A percentile compares a stretch with the other conserved stretches of the same genome.
These are phyloP conservation scores for Kuschelorhynchus macadamiae DNA, from an alignment of 2,888 invertebrate genomes.

Conservation along the genomic window DNA sequence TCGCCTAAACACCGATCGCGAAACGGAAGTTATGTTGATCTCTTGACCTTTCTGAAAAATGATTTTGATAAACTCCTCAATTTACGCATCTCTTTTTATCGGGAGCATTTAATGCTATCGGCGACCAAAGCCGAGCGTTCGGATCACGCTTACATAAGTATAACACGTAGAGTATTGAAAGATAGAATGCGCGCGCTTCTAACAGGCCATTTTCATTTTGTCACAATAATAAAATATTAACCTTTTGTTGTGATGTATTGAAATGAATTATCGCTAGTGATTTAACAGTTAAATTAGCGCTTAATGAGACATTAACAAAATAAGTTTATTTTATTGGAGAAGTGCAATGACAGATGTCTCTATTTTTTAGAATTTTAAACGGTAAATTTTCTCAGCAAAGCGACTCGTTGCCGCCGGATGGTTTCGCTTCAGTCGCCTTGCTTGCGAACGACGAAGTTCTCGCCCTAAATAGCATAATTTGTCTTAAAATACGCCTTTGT, in stretches of 20 bases:
- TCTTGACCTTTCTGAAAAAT: conserved; percentile 14
- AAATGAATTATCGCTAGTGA: conserved; percentile 63
- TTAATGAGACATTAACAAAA: conserved; percentile 58
- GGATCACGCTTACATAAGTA: not conserved
- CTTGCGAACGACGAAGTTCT: conserved; percentile 49
- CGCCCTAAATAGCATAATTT: conserved; percentile 58
- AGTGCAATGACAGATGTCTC: conserved; percentile 18
- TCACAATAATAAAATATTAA: conserved; percentile 66
- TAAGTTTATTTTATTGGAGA: conserved; percentile 53
- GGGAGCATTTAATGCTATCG: not conserved
- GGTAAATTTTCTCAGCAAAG: conserved; percentile 35
- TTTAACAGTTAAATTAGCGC: conserved; percentile 26
- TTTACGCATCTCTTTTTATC: not conserved
- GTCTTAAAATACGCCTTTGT: conserved; percentile 35
- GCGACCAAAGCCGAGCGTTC: not conserved
- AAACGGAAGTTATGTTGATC: conserved; percentile 38
- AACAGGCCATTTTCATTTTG: conserved; percentile 69
- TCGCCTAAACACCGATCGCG: conserved; percentile 31
- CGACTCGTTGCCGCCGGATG: conserved; percentile 61
- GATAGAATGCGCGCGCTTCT: conserved; percentile 62
- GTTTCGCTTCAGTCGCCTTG: conserved; percentile 47
- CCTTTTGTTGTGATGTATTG: conserved; percentile 69
- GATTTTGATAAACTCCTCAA: not conserved
- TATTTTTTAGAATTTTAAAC: conserved; percentile 32
- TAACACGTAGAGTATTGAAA: conserved; percentile 28